A percentile compares a stretch with the other conserved stretches of the same genome.
phyloP scores from a whole-genome alignment of 1,140 invertebrate genomes.

The Saccostrea echinata region DNA sequence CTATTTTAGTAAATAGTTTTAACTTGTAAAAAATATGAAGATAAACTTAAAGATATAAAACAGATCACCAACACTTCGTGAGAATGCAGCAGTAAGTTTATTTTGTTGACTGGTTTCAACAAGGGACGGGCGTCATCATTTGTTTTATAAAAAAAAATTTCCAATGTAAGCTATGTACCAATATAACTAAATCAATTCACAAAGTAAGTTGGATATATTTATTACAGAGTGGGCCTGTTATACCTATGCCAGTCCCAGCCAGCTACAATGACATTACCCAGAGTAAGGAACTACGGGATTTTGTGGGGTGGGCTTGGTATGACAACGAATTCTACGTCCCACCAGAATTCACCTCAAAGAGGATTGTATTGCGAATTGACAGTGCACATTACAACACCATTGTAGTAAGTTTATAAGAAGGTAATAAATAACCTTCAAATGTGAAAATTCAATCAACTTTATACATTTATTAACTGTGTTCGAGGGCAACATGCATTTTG shows the following conservation, averaged over 20 bases:
- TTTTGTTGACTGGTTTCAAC: too few species aligned
- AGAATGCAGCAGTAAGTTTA: too few species aligned
- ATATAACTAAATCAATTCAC: too few species aligned
- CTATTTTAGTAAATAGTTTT: too few species aligned
- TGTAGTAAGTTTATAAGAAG: conserved; percentile 84
- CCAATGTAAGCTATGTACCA: too few species aligned
- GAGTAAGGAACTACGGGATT: conserved; percentile 89
- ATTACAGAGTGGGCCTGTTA: conserved; percentile 77
- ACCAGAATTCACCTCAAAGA: conserved; percentile 85
- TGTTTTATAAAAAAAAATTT: too few species aligned
- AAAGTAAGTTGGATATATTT: not conserved
- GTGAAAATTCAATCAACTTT: too few species aligned
- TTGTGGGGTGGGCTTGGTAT: conserved; percentile 90
- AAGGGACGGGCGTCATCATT: too few species aligned
- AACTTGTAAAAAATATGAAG: not conserved
- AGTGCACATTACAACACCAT: conserved; percentile 93
- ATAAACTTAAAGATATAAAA: not conserved
- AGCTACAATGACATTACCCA: conserved; percentile 97
- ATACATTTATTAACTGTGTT: too few species aligned
- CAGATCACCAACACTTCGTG: too few species aligned
- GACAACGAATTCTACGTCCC: conserved; percentile 83
- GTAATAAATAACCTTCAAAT: too few species aligned
- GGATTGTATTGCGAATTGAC: conserved; percentile 91
- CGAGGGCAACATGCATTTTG: too few species aligned
- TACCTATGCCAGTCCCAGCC: conserved; percentile 96